Percentiles rank a stretch among this genome's conserved stretches.
phyloP scores from a whole-genome alignment of 1,140 invertebrate species.

The Phymorhynchus buccinoides region DNA sequence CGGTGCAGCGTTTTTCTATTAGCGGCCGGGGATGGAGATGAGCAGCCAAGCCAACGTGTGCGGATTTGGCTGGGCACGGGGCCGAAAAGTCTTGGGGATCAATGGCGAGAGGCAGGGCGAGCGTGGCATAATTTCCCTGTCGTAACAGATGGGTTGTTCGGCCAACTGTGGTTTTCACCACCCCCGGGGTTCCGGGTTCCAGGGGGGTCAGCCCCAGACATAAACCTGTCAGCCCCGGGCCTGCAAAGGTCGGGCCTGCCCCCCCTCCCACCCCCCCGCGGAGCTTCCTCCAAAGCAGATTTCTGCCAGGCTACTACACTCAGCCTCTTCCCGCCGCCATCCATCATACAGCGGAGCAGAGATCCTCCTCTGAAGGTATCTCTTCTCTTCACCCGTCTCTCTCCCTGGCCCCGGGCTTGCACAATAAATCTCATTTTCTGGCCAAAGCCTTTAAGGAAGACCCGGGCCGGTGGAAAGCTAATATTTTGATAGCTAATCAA shows the following conservation, averaged over 20 bases:
- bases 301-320: slow-evolving; percentile 26
- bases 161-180: slow-evolving; percentile 35
- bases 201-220: slow-evolving; percentile 35
- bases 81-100: slow-evolving; percentile 24
- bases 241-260: slow-evolving; percentile 17
- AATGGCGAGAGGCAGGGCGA: slow-evolving; percentile 18
- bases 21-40: background rate
- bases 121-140: slow-evolving; percentile 38
- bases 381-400: background rate
- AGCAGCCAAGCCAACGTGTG: slow-evolving; percentile 13
- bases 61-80: slow-evolving; percentile 32
- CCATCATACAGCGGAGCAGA: slow-evolving; percentile 5
- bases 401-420: background rate
- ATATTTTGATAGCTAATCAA: slow-evolving; percentile 32
- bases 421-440: slow-evolving; percentile 26
- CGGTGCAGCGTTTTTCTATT: slow-evolving; percentile 33
- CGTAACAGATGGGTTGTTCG: slow-evolving; percentile 42
- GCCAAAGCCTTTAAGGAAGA: slow-evolving; percentile 20
- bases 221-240: slow-evolving; percentile 35
- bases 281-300: slow-evolving; percentile 27
- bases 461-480: background rate
- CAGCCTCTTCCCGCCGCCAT: slow-evolving; percentile 14
- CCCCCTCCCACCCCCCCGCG: no score
- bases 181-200: slow-evolving; percentile 1
- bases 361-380: background rate